Evolutionary conservation across 2,797 vertebrate genomes (phyloP), one percentile per base, ranked within the genome.

Genomic region (Acipenser transmontanus): DNA sequence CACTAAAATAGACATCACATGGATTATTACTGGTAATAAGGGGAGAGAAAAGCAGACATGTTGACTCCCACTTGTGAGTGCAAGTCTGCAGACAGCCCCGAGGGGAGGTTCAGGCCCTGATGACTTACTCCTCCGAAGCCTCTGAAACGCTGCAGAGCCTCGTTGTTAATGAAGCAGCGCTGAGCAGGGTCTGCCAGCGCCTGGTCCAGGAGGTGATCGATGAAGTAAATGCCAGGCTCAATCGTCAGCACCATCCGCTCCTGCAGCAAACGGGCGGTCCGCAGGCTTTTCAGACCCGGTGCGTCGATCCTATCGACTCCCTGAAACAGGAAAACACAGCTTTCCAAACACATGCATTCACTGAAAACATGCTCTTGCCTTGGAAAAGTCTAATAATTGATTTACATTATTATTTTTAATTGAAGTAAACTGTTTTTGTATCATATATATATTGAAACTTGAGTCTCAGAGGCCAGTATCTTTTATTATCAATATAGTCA

Each of bases 191-290:
- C 78, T 0, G 70, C 81, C 66, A 97, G 86, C 0, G 96, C 96
- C 66, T 93, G 82, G n/a, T 98, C 89, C 82, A 98, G 85, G 34
- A 98, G 87, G 75, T 84, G 93, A 79, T 95, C 80, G n/a, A 99
- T 98, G 87, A 99, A 98, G 79, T 99, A 98, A 70, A 98, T 95
- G 52, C 96, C 95, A 0, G 96, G 96, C 77, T 98, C 96, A 34
- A 98, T 82, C 0, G 95, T 99, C 69, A 99, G 92, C 68, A 98
- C 96, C 97, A 99, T 99, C 72, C 93, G 85, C 49, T 88, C 87
- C 78, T 88, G 76, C 67, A 98, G 91, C 68, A 56, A 68, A 1
- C 95, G 92, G 0, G 94, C 88, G 0, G 97, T 99, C 2, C 93
- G 89, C 62, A 99, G 87, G 76, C 89, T 96, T 50, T 70, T 84